Conservation (phyloP, 2,113 vertebrate species). For the Sylvietta virens region DNA sequence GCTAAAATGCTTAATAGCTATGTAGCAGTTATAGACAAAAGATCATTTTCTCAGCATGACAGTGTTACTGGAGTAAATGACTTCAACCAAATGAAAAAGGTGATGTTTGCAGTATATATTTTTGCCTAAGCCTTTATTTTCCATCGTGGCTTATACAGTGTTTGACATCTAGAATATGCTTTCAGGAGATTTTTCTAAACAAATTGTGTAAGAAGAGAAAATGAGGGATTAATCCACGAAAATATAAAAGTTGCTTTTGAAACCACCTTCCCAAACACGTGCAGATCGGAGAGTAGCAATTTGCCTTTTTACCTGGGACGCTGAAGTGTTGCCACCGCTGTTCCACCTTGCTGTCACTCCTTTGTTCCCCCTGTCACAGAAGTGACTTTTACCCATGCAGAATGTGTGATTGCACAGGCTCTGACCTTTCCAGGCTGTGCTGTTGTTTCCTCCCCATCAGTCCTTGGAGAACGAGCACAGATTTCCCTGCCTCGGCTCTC, state of each 20-base stretch:
- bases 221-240: neutral
- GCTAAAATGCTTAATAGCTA: conserved; percentile 52
- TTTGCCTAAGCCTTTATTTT: conserved; percentile 38
- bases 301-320: neutral
- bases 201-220: neutral
- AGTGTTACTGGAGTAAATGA: conserved; percentile 53
- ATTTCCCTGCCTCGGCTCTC: neutral
- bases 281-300: neutral
- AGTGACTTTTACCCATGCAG: conserved; percentile 37
- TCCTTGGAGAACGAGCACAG: neutral
- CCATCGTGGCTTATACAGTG: neutral
- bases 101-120: conserved; percentile 23
- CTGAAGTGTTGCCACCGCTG: neutral
- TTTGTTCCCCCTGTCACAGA: conserved; percentile 11
- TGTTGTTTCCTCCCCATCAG: neutral
- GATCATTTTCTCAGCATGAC: conserved; percentile 60
- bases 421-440: conserved; percentile 51
- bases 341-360: conserved; percentile 5
- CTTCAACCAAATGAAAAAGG: conserved; percentile 28
- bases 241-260: neutral
- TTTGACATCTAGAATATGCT: conserved; percentile 12
- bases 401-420: conserved; percentile 39
- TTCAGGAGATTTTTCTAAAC: conserved; percentile 26
- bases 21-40: conserved; percentile 48
- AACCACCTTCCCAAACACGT: neutral